Evolutionary conservation across 2,888 invertebrate species (phyloP).

Genomic region (Elmis aenea): DNA sequence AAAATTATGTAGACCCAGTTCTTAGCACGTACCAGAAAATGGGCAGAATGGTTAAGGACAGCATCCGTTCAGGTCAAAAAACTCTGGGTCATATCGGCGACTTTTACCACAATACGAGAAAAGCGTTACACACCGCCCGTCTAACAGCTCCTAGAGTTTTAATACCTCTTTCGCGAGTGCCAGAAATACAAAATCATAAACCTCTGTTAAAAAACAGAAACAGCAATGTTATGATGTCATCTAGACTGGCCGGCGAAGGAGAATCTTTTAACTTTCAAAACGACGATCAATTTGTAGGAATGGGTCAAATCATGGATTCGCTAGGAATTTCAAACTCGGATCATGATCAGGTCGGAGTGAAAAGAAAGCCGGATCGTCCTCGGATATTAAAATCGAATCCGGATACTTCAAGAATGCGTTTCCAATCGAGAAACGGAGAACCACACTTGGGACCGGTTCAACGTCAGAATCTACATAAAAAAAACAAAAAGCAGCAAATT

Average conservation of each 20-base stretch:
- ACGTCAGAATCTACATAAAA: no score
- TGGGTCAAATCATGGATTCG: conserved; percentile 39
- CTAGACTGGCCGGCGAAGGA: conserved; percentile 20
- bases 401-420: conserved; percentile 1
- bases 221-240: conserved; percentile 12
- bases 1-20: no score
- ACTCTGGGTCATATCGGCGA: conserved; percentile 37
- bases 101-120: conserved; percentile 38
- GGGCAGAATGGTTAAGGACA: conserved; percentile 37
- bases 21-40: conserved; percentile 32
- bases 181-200: conserved; percentile 18
- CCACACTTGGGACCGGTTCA: no score
- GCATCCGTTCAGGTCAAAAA: conserved; percentile 39
- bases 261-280: conserved; percentile 4
- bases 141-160: conserved; percentile 33
- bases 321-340: conserved; percentile 39
- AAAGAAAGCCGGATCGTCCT: conserved; percentile 27
- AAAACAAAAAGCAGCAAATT: no score
- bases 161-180: conserved; percentile 28
- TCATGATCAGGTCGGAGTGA: conserved; percentile 23
- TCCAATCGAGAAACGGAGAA: no score
- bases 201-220: neutral
- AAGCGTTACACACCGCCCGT: conserved; percentile 29
- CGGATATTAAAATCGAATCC: conserved; percentile 4
- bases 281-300: conserved; percentile 29